Base-by-base conservation (phyloP, 2,113 vertebrate genomes). In the Anarrhichthys ocellatus region DNA sequence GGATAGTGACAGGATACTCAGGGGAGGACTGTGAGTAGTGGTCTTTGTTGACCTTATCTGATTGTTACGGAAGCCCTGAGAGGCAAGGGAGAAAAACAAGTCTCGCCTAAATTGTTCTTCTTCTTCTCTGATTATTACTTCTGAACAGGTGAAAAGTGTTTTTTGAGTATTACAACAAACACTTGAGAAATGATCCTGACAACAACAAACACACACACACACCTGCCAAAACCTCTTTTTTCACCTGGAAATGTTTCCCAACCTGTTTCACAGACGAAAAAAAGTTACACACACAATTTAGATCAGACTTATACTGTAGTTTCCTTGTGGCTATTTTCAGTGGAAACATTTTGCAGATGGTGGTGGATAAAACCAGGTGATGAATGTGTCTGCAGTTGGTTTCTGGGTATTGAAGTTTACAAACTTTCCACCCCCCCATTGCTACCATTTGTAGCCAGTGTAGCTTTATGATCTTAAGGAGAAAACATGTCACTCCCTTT, bases 11-110 rank as follows among this genome's bases (percentile, higher is more conserved):
- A 0, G 97, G 96, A 0, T 98, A 97, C 85, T 99, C 98, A 0
- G 97, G 97, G 89, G 98, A 99, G 83, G 98, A 99, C 7, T 94
- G 98, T 99, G 91, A 97, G 97, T 97, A 36, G 0, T 36, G 13
- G 22, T 36, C 9, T 71, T 48, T 36, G 15, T 40, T 11, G 8
- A 52, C 18, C n/a, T 62, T 4, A 54, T 65, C 0, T 27, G 4
- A 48, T 44, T 24, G 40, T n/a, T 29, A 29, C 22, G 11, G 56
- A 59, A 8, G 24, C 24, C 56, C 27, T 54, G 15, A 18, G 27
- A 24, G 29, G 27, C 58, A 8, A 61, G 59, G 17, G 59, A 61
- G 27, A 6, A 29, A 27, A 59, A 29, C 1, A 6, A 20, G 48
- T 54, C 50, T 9, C 2, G n/a, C 9, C 7, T 54, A n/a, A 54